phyloP scores from a whole-genome alignment of 2,797 vertebrate species.

The Silurus lanzhouensis region DNA sequence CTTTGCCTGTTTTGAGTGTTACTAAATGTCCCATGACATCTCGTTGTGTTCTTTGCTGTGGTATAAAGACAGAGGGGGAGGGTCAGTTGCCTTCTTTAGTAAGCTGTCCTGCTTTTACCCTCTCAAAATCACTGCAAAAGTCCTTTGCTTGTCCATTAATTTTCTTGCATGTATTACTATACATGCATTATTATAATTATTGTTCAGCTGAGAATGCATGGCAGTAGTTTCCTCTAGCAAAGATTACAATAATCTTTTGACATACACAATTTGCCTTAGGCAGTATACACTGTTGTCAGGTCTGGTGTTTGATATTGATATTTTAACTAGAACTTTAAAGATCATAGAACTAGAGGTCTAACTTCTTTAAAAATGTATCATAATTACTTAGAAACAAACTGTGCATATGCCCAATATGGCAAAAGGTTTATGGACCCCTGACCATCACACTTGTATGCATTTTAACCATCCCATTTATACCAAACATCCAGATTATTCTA shows the following conservation, averaged over 20 bases:
- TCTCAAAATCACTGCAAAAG: neutral
- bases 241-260: neutral
- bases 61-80: constrained; percentile 10
- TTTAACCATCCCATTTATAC: neutral
- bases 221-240: neutral
- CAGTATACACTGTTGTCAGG: neutral
- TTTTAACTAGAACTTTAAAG: neutral
- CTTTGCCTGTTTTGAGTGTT: neutral
- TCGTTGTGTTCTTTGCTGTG: constrained; percentile 11
- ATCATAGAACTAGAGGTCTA: neutral
- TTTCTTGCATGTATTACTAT: no score
- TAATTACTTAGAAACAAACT: neutral
- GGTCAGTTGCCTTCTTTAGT: neutral
- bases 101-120: neutral
- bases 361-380: neutral
- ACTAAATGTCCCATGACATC: constrained; percentile 8
- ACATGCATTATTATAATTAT: neutral
- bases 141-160: neutral
- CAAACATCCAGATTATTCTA: neutral
- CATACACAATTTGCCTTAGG: neutral
- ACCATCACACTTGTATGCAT: neutral
- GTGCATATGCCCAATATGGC: neutral
- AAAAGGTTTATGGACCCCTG: neutral
- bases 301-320: neutral
- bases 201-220: neutral